Evolutionary conservation across 2,797 vertebrate species (phyloP).

Genomic region (Hyperoplus lanceolatus): DNA sequence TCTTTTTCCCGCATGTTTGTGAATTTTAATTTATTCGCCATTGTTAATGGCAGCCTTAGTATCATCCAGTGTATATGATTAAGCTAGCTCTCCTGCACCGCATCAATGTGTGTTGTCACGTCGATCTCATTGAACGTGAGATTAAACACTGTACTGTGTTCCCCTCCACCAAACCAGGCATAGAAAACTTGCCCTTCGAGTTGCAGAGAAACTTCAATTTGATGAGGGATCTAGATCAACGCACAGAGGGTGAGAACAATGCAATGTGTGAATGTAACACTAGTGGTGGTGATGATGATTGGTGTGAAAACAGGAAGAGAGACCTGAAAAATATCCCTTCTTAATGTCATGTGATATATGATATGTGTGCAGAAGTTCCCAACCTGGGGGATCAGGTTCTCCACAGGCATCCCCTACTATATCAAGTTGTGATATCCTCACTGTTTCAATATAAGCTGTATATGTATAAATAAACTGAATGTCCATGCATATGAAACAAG

Average conservation of each 20-base stretch:
- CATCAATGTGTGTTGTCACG: background rate
- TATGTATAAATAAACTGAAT: background rate
- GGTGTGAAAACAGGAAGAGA: background rate
- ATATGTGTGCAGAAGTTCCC: constrained; percentile 1
- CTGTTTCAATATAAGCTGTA: background rate
- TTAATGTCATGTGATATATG: no score
- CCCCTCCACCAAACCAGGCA: constrained; percentile 83
- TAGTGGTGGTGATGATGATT: background rate
- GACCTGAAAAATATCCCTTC: background rate
- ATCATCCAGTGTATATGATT: background rate
- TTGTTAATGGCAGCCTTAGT: no score
- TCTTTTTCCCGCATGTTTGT: background rate
- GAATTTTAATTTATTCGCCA: background rate
- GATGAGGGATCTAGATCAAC: constrained; percentile 97
- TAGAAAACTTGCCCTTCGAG: constrained; percentile 97
- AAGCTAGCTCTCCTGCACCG: constrained; percentile 7
- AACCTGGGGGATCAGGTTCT: background rate
- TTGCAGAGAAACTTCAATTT: constrained; percentile 98
- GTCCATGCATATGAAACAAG: background rate
- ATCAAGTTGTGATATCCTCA: background rate
- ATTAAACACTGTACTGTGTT: constrained; percentile 25
- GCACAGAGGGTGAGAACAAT: constrained; percentile 92
- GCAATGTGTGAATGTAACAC: background rate
- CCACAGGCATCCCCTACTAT: background rate
- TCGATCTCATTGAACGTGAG: background rate